phyloP scores from a whole-genome alignment of 2,888 invertebrate species.

The Ditylenchus weischeri region DNA sequence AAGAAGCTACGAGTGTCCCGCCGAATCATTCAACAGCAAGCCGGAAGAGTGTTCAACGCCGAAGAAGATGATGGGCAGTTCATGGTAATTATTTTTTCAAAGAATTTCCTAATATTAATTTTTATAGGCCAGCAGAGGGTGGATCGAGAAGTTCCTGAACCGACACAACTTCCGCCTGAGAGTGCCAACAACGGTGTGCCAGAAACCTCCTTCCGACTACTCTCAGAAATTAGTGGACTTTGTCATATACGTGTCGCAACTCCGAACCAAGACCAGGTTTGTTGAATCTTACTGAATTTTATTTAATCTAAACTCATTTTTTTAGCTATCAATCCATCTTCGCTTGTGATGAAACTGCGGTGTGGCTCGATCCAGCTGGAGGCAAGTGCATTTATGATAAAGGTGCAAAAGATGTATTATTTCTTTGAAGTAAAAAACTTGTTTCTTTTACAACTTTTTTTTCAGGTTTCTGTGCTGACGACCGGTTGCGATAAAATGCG shows the following conservation, averaged over 20 bases:
- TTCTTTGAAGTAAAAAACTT: too few species aligned
- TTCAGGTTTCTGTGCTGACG: too few species aligned
- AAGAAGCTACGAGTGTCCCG: constrained; percentile 5
- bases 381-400: too few species aligned
- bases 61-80: not conserved
- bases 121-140: constrained; percentile 11
- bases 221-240: constrained; percentile 22
- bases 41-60: not conserved
- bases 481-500: too few species aligned
- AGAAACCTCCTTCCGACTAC: constrained; percentile 23
- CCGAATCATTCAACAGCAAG: constrained; percentile 5
- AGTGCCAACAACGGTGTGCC: constrained; percentile 18
- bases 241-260: constrained; percentile 18
- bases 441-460: too few species aligned
- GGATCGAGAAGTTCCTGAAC: constrained; percentile 15
- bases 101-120: constrained; percentile 2
- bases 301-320: too few species aligned
- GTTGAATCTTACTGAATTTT: too few species aligned
- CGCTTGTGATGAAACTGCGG: too few species aligned
- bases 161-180: constrained; percentile 16
- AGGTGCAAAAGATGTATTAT: too few species aligned
- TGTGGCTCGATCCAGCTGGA: too few species aligned
- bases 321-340: too few species aligned
- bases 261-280: constrained; percentile 20
- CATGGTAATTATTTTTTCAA: not conserved